Conservation (phyloP, 2,113 vertebrate species). For the Sylvilagus bachmani region DNA sequence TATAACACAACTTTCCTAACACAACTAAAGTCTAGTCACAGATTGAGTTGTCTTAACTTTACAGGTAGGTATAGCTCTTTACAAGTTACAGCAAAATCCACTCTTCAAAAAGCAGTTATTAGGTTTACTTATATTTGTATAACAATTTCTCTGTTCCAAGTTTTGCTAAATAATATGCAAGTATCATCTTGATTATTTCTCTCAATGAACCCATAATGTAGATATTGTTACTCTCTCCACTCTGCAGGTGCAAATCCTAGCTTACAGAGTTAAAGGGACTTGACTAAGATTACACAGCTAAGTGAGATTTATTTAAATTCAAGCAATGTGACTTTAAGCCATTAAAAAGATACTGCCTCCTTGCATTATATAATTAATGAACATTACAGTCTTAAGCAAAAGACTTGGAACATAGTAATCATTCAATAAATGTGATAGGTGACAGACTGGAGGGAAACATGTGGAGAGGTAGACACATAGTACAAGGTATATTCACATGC, state of each 20-base stretch:
- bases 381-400: slow-evolving; percentile 27
- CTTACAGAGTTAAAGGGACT: not conserved
- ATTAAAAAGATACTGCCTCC: not conserved
- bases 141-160: not conserved
- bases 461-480: not conserved
- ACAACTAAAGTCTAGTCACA: not conserved
- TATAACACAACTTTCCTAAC: not conserved
- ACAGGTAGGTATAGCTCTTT: not conserved
- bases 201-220: not conserved
- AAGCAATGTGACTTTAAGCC: not conserved
- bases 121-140: not conserved
- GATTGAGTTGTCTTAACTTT: not conserved
- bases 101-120: not conserved
- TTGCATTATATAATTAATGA: slow-evolving; percentile 33
- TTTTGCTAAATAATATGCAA: not conserved
- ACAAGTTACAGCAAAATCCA: not conserved
- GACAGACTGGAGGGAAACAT: not conserved
- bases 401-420: not conserved
- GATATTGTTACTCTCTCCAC: not conserved
- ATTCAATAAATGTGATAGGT: slow-evolving; percentile 18
- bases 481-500: not conserved
- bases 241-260: not conserved
- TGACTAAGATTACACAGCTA: not conserved
- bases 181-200: not conserved
- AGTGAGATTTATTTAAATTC: not conserved